Evolutionary conservation across 2,888 invertebrate genomes (phyloP).

Genomic region (Drosophila cyrtoloma): DNA sequence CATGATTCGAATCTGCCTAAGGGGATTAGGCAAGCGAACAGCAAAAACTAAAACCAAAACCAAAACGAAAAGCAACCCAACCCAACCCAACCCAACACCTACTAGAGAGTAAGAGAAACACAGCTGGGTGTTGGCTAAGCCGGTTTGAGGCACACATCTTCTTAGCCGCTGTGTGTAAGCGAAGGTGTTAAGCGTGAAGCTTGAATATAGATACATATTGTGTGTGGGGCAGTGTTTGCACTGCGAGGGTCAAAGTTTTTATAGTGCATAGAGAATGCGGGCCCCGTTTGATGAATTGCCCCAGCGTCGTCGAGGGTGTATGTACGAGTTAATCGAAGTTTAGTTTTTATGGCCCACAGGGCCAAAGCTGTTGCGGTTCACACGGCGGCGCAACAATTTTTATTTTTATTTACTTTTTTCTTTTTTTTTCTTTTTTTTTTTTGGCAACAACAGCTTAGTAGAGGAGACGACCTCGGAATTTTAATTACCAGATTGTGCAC

Average conservation of each 20-base stretch:
- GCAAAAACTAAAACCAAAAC: neutral
- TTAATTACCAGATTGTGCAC: conserved; percentile 49
- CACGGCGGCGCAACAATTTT: conserved; percentile 42
- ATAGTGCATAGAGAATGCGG: conserved; percentile 78
- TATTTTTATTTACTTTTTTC: neutral
- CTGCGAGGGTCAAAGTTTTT: conserved; percentile 74
- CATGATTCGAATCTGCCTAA: conserved; percentile 33
- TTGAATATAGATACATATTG: conserved; percentile 9
- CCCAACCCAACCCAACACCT: conserved; percentile 43
- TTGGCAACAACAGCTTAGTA: conserved; percentile 39
- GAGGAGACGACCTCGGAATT: conserved; percentile 10
- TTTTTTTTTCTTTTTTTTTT: conserved; percentile 31
- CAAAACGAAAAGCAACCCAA: conserved; percentile 4
- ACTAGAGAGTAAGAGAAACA: conserved; percentile 5
- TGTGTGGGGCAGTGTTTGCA: conserved; percentile 19
- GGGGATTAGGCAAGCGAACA: conserved; percentile 53
- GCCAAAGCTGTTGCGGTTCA: conserved; percentile 72
- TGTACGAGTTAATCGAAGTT: conserved; percentile 69
- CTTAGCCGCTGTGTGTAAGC: conserved; percentile 48
- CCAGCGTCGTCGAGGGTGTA: conserved; percentile 39
- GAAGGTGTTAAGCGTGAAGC: conserved; percentile 76
- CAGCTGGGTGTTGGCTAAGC: conserved; percentile 54
- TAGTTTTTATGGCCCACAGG: conserved; percentile 44
- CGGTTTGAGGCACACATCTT: conserved; percentile 50
- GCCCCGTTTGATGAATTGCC: conserved; percentile 73